phyloP scores from a whole-genome alignment of 2,113 vertebrate genomes.

The Microcebus murinus region DNA sequence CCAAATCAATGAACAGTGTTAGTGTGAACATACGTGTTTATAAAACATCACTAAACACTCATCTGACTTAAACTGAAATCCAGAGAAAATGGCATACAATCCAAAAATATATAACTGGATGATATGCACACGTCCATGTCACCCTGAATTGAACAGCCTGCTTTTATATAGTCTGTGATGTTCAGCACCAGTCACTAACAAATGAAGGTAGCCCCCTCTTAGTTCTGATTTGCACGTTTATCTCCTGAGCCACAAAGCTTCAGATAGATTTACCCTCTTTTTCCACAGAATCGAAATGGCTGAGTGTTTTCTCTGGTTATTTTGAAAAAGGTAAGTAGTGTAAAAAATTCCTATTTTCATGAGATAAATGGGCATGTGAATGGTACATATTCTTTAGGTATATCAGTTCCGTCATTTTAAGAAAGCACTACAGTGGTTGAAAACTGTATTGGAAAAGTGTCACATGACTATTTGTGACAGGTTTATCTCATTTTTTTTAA shows the following conservation, averaged over 20 bases:
- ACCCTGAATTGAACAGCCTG: neutral
- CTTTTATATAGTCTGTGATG: neutral
- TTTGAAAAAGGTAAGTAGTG: neutral
- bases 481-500: neutral
- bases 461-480: neutral
- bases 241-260: neutral
- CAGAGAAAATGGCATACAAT: neutral
- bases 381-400: neutral
- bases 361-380: neutral
- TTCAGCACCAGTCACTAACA: neutral
- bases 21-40: neutral
- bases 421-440: neutral
- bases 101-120: neutral
- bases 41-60: neutral
- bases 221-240: neutral
- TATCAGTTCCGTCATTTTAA: neutral
- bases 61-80: neutral
- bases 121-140: accelerated
- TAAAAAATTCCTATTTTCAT: neutral
- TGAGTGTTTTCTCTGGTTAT: neutral
- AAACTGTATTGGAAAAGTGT: neutral
- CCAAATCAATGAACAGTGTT: neutral
- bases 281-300: neutral
- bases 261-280: neutral
- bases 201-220: neutral